Percentiles rank a stretch among this genome's conserved stretches.
These are phyloP conservation scores for Girardinus metallicus DNA, from an alignment of 2,797 vertebrate species.

Conservation along the genomic window DNA sequence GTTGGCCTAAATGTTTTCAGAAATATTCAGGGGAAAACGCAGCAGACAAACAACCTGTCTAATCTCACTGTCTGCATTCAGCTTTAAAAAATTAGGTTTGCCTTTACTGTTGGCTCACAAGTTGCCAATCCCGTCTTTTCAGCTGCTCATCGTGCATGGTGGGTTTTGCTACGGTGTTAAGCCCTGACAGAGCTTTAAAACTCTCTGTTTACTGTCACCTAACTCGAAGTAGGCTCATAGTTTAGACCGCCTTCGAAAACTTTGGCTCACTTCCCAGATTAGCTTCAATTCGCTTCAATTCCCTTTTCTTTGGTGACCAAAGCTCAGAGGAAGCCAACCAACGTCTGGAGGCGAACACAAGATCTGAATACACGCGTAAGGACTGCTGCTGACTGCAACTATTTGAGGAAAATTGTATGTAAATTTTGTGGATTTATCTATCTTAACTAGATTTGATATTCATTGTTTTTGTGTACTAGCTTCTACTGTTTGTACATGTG, in stretches of 20 bases:
- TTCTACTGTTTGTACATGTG: not conserved
- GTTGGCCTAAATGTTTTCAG: not conserved
- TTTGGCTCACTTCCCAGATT: not conserved
- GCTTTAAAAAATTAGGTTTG: not conserved
- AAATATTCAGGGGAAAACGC: not conserved
- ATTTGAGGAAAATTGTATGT: not conserved
- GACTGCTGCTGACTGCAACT: not conserved
- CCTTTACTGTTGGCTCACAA: not conserved
- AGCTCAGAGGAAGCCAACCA: not conserved
- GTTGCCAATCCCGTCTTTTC: not conserved
- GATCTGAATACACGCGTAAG: not conserved
- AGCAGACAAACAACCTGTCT: not conserved
- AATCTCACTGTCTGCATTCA: not conserved
- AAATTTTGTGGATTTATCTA: too few relatives aligned
- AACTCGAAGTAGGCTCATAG: not conserved
- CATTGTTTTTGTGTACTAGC: not conserved
- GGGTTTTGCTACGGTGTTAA: not conserved
- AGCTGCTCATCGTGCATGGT: not conserved
- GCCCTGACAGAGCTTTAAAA: not conserved
- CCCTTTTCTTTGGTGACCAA: not conserved
- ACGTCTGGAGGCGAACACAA: not conserved
- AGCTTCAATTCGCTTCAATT: not conserved
- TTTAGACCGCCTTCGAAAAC: not conserved
- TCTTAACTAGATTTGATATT: not conserved
- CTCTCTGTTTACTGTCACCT: not conserved